phyloP scores from a whole-genome alignment of 2,888 invertebrate species.

The Sphinx pinastri region DNA sequence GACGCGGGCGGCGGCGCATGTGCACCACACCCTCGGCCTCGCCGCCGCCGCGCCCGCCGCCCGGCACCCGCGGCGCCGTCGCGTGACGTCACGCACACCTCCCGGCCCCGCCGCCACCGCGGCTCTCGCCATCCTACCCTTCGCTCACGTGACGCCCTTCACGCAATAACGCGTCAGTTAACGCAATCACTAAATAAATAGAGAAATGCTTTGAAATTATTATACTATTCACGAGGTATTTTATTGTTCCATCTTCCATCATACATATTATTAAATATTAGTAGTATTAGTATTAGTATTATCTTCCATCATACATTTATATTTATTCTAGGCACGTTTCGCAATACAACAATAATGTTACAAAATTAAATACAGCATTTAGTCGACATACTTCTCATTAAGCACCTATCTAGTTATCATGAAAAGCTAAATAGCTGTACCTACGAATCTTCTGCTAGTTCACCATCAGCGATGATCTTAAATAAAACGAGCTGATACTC shows the following conservation, averaged over 20 bases:
- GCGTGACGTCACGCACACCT: constrained; percentile 66
- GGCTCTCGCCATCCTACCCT: constrained; percentile 30
- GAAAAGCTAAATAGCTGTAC: too few species aligned
- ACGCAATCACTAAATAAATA: constrained; percentile 35
- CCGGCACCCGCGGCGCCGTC: constrained; percentile 44
- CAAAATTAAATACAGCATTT: too few species aligned
- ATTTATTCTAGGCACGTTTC: too few species aligned
- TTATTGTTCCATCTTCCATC: neutral
- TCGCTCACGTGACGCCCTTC: constrained; percentile 71
- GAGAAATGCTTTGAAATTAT: constrained; percentile 12
- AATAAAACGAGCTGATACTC: too few species aligned
- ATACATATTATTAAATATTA: too few species aligned
- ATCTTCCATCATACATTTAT: too few species aligned
- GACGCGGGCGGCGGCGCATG: constrained; percentile 70
- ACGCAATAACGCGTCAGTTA: constrained; percentile 59
- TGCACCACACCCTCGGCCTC: constrained; percentile 79
- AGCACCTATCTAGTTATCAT: too few species aligned
- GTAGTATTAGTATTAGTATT: too few species aligned
- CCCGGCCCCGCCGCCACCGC: constrained; percentile 39
- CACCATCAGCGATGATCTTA: too few species aligned
- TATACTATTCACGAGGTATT: neutral
- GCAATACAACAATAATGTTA: too few species aligned
- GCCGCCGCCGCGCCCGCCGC: constrained; percentile 47
- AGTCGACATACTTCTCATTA: too few species aligned
- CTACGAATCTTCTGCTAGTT: too few species aligned